Evolutionary conservation across 2,113 vertebrate genomes (phyloP), one percentile per base, ranked within the genome.

Genomic region (Gallinago jamesoni): DNA sequence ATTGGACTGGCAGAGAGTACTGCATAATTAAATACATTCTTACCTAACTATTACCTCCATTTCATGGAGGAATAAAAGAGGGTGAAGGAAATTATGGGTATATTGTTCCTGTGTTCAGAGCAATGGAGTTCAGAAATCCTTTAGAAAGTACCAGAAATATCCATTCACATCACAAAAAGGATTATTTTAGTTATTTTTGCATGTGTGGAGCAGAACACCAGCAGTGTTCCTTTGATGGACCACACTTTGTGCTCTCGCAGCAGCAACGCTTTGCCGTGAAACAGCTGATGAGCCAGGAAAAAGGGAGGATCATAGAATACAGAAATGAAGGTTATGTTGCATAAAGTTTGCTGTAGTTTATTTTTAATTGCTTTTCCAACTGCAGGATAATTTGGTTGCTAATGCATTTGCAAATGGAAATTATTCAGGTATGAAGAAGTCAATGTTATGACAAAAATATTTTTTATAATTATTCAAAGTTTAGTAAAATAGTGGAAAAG

Each of bases 361-460:
- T 62, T 90, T 93, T 95, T 83, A 87, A 69, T 90, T 89, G 47
- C 33, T 92, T 94, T 90, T 66, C 79, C 88, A 77, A 67, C n/a
- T 28, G 22, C 27, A 66, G 82, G 80, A 78, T 84, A 64, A 85
- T 91, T 84, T 75, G 4, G 14, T 63, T 77, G 33, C 47, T 62
- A 77, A 84, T 86, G 37, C 14, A 81, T 93, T 93, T 90, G 4
- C 81, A 84, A 93, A 80, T 35, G 62, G 53, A 79, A 64, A 69
- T 93, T 70, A 57, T 77, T 50, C 41, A 91, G 45, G 60, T 90
- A 67, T 84, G 75, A 88, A 24, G 53, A 85, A 86, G 25, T 66
- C 39, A 80, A 55, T 37, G 41, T 57, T 83, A 48, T 31, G 23
- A 94, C 50, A 89, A 93, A 47, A 66, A 41, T 45, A 72, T 33